These are phyloP conservation scores for Chalcosyrphus nemorum DNA, from an alignment of 2,888 invertebrate genomes.

Conservation along the genomic window DNA sequence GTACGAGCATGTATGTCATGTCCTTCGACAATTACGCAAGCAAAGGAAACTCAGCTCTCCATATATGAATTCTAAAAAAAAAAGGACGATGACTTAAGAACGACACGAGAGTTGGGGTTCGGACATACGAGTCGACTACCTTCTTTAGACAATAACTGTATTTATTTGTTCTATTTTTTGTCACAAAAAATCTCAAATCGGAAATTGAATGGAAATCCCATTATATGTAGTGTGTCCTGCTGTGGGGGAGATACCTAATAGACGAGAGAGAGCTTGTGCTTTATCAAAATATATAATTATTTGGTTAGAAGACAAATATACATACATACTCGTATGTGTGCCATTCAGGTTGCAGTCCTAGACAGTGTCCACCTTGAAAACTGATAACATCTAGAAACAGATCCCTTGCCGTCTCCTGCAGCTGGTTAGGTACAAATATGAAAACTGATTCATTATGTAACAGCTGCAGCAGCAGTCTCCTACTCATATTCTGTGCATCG, in stretches of 20 bases:
- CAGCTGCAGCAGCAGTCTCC: neutral
- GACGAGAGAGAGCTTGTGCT: slow-evolving; percentile 4
- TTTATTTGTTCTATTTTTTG: slow-evolving; percentile 21
- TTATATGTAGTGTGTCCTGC: slow-evolving; percentile 34
- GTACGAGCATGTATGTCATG: slow-evolving; percentile 59
- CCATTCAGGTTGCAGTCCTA: neutral
- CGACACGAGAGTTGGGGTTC: neutral
- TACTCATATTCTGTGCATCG: slow-evolving; percentile 8
- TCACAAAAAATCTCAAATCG: slow-evolving; percentile 25
- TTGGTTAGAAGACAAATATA: slow-evolving; percentile 20
- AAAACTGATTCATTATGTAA: slow-evolving; percentile 11
- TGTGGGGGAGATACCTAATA: too few species aligned
- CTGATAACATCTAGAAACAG: slow-evolving; percentile 22
- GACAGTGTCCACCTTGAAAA: slow-evolving; percentile 18
- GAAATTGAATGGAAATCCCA: slow-evolving; percentile 52
- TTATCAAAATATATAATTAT: slow-evolving; percentile 30
- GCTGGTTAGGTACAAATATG: neutral
- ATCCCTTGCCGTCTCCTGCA: neutral
- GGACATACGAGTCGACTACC: slow-evolving; percentile 4
- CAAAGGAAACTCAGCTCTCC: slow-evolving; percentile 10
- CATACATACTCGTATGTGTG: neutral
- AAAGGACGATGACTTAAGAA: slow-evolving; percentile 8
- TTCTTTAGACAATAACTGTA: slow-evolving; percentile 43
- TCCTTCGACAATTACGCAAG: slow-evolving; percentile 63
- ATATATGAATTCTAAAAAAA: slow-evolving; percentile 36